phyloP scores from a whole-genome alignment of 1,140 invertebrate species.

The Arion vulgaris region DNA sequence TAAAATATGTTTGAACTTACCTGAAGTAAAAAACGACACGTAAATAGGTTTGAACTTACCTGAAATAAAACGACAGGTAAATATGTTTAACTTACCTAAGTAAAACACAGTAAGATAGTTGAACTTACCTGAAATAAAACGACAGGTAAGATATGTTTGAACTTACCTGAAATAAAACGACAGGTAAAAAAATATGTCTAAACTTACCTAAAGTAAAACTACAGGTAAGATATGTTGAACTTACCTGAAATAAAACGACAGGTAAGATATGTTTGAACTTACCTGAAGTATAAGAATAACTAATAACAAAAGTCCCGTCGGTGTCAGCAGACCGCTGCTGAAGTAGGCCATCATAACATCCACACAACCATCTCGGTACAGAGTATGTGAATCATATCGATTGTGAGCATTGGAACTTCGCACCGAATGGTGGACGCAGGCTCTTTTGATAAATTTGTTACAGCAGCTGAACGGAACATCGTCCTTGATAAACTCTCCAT shows the following conservation, averaged over 20 bases:
- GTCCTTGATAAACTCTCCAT: constrained; percentile 51
- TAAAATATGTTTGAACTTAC: too few relatives aligned
- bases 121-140: too few relatives aligned
- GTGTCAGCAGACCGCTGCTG: constrained; percentile 36
- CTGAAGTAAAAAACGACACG: constrained; percentile 39
- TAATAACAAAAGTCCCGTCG: constrained; percentile 41
- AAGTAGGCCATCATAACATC: constrained; percentile 48
- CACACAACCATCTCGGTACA: constrained; percentile 55
- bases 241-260: too few relatives aligned
- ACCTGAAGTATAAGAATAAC: constrained; percentile 40
- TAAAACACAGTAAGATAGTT: too few relatives aligned
- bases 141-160: too few relatives aligned
- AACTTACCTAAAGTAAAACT: too few relatives aligned
- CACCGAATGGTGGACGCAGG: constrained; percentile 60
- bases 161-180: too few relatives aligned
- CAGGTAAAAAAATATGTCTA: too few relatives aligned
- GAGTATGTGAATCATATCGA: constrained; percentile 53
- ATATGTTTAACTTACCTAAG: too few relatives aligned
- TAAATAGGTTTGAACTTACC: too few relatives aligned
- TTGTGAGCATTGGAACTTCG: constrained; percentile 48
- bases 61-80: too few relatives aligned
- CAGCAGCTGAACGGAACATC: constrained; percentile 67
- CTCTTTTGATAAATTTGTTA: constrained; percentile 40
- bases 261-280: background rate
- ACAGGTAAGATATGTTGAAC: too few relatives aligned